These are phyloP conservation scores for Varroa destructor DNA, from an alignment of 1,140 invertebrate genomes.

Conservation along the genomic window DNA sequence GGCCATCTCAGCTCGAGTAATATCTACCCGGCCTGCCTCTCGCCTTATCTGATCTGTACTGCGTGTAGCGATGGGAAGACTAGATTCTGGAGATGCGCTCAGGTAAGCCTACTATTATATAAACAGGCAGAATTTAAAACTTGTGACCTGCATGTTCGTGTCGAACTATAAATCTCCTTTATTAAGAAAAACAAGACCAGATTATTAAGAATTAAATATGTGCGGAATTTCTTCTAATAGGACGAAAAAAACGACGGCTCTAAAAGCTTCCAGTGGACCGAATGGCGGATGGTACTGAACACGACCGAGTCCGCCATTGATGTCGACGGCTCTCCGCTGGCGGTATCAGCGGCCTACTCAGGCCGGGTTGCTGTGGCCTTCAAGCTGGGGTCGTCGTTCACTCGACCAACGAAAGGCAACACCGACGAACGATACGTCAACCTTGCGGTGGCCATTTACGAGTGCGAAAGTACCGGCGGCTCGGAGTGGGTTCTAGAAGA, in stretches of 20 bases:
- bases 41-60: conserved; percentile 85
- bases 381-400: conserved; percentile 48
- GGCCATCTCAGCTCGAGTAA: conserved; percentile 94
- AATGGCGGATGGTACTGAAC: conserved; percentile 39
- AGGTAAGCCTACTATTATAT: neutral
- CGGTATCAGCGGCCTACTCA: conserved; percentile 90
- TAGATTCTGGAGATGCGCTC: conserved; percentile 21
- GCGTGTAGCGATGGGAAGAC: conserved; percentile 67
- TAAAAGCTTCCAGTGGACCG: conserved; percentile 35
- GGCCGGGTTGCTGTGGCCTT: conserved; percentile 92
- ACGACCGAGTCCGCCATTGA: conserved; percentile 26
- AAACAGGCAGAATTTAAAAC: too few species aligned
- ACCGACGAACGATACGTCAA: conserved; percentile 71
- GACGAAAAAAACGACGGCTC: conserved; percentile 23
- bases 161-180: neutral
- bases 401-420: conserved; percentile 52
- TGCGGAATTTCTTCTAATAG: conserved; percentile 28
- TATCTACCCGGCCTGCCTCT: conserved; percentile 93
- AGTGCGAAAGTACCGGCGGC: conserved; percentile 93
- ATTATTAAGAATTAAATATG: neutral
- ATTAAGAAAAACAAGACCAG: neutral
- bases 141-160: conserved; percentile 6
- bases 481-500: conserved; percentile 99
- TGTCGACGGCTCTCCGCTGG: conserved; percentile 51
- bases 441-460: conserved; percentile 87